phyloP scores from a whole-genome alignment of 2,113 vertebrate genomes.

The Riparia riparia region DNA sequence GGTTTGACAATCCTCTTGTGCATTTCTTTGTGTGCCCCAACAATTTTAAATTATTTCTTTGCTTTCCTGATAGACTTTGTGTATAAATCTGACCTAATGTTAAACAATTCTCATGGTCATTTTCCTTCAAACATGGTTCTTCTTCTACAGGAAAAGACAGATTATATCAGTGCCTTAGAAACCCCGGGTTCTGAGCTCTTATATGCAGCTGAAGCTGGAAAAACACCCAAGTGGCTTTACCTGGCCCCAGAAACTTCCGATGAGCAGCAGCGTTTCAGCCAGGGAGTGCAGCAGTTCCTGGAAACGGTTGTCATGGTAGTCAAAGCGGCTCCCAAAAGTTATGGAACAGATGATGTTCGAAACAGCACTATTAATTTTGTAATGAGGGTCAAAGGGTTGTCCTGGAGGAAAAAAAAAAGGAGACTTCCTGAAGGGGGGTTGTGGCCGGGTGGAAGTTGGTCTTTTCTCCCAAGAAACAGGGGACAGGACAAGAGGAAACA shows the following conservation, averaged over 20 bases:
- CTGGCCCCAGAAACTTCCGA: slow-evolving; percentile 57
- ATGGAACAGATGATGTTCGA: slow-evolving; percentile 86
- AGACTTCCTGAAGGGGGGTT: not conserved
- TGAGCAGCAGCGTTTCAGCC: slow-evolving; percentile 68
- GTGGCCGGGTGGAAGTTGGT: not conserved
- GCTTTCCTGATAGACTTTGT: not conserved
- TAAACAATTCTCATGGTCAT: not conserved
- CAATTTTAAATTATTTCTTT: not conserved
- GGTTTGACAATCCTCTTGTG: not conserved
- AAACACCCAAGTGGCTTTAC: slow-evolving; percentile 50
- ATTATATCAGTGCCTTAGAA: not conserved
- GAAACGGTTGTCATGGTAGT: slow-evolving; percentile 83
- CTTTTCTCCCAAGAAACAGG: not conserved
- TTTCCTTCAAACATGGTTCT: not conserved
- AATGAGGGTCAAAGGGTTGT: slow-evolving; percentile 77
- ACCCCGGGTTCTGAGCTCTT: not conserved
- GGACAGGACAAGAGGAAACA: not conserved
- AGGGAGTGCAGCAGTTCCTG: slow-evolving; percentile 80
- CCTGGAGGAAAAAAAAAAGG: slow-evolving; percentile 60
- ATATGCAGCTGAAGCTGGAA: not conserved
- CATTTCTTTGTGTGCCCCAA: not conserved
- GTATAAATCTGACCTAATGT: not conserved
- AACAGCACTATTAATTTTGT: slow-evolving; percentile 81
- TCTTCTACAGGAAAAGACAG: not conserved
- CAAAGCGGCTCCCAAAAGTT: slow-evolving; percentile 87